These are phyloP conservation scores for Rhopalosiphum padi DNA, from an alignment of 1,140 invertebrate species.

Conservation along the genomic window DNA sequence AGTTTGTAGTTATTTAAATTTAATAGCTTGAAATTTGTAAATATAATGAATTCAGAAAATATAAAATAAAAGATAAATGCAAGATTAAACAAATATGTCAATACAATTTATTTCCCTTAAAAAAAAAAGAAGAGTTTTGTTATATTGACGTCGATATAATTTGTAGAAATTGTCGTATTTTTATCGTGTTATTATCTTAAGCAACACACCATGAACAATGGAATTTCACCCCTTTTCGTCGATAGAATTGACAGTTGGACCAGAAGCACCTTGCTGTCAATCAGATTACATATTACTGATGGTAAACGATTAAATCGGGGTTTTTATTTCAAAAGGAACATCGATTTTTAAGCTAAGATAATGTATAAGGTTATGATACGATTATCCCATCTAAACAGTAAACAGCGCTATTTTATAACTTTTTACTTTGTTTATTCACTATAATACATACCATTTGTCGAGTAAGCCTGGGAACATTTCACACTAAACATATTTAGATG, in stretches of 20 bases:
- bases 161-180: neutral
- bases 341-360: neutral
- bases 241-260: neutral
- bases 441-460: neutral
- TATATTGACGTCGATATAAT: neutral
- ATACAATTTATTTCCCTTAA: neutral
- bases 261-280: conserved; percentile 44
- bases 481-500: neutral
- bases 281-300: neutral
- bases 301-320: neutral
- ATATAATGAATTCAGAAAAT: neutral
- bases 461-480: neutral
- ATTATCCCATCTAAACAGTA: neutral
- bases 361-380: neutral
- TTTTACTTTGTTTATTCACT: neutral
- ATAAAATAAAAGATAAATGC: neutral
- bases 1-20: neutral
- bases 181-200: conserved; percentile 16
- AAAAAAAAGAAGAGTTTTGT: neutral
- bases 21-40: neutral
- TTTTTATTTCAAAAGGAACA: conserved; percentile 33
- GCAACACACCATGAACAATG: neutral
- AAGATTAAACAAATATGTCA: neutral
- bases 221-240: neutral
- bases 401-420: neutral